Evolutionary conservation across 2,888 invertebrate species (phyloP), one percentile per base, ranked within the genome.

Genomic region (Nomada ferruginata): DNA sequence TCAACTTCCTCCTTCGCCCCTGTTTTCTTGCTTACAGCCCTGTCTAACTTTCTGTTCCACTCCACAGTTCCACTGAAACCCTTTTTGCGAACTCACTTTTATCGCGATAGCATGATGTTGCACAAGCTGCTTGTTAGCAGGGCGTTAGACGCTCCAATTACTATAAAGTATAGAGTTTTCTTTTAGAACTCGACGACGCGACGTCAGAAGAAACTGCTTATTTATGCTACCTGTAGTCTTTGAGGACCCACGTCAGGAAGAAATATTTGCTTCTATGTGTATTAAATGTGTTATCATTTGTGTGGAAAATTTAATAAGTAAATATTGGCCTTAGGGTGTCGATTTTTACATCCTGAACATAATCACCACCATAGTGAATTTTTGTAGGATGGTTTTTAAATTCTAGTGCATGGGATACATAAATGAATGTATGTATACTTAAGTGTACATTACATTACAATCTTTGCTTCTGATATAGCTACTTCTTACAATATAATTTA

Each of bases 71-170:
- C 50, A n/a, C 29, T 47, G n/a, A 13, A 10, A 20, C n/a, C 29
- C 42, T 68, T 55, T 64, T 71, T 70, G 26, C 63, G 44, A 61
- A 60, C 57, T 42, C 63, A 53, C 68, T 59, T 63, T 61, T 66
- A 65, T 73, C 80, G 77, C 60, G 79, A 75, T 75, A 77, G 63
- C 76, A 50, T 47, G 71, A 74, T 71, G 74, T 78, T 78, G 68
- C 57, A 42, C 60, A 65, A 70, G 52, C 61, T 20, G 57, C 69
- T 85, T 77, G 75, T 85, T 83, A 81, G 61, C 77, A 63, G 69
- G 53, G 70, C 65, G 76, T 76, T 77, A 63, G 75, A 80, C 65
- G 73, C 75, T 60, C 80, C 76, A 81, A 85, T 82, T 83, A 78
- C 75, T 76, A 10, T 72, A 75, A 76, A 36, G 36, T 36, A 36